Percentiles rank a stretch among this genome's conserved stretches.
phyloP scores from a whole-genome alignment of 1,140 invertebrate species.

The Lepidurus packardi region DNA sequence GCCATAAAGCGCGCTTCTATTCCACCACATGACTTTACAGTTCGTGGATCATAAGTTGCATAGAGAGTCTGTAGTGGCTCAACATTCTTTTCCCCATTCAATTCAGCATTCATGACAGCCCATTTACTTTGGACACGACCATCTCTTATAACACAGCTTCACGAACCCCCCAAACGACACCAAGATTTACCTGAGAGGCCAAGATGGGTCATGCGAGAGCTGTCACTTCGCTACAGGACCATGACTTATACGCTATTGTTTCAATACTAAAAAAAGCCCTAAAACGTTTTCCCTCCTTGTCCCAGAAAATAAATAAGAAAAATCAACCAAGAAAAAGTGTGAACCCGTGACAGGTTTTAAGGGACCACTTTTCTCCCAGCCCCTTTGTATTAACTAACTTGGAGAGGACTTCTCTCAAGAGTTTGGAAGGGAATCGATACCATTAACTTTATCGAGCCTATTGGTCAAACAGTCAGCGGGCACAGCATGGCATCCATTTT shows the following conservation, averaged over 20 bases:
- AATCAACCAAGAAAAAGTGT: neutral
- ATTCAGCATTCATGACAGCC: neutral
- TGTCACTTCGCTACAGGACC: neutral
- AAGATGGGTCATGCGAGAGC: neutral
- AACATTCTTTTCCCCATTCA: too few species aligned
- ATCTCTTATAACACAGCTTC: too few species aligned
- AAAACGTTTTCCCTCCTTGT: too few species aligned
- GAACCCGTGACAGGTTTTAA: neutral
- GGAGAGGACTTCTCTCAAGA: neutral
- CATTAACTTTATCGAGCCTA: slow-evolving; percentile 19
- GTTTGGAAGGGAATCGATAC: neutral
- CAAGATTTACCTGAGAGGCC: neutral
- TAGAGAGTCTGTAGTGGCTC: too few species aligned
- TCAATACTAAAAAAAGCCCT: neutral
- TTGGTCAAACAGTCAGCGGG: slow-evolving; percentile 9
- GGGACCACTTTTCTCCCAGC: neutral
- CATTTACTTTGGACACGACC: neutral
- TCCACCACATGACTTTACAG: too few species aligned
- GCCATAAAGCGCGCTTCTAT: too few species aligned
- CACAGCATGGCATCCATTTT: slow-evolving; percentile 14
- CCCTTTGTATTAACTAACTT: neutral
- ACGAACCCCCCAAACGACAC: neutral
- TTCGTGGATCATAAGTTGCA: too few species aligned
- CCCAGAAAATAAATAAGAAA: too few species aligned
- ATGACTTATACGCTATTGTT: slow-evolving; percentile 15